Evolutionary conservation across 1,140 invertebrate species (phyloP).

Genomic region (Apis florea): DNA sequence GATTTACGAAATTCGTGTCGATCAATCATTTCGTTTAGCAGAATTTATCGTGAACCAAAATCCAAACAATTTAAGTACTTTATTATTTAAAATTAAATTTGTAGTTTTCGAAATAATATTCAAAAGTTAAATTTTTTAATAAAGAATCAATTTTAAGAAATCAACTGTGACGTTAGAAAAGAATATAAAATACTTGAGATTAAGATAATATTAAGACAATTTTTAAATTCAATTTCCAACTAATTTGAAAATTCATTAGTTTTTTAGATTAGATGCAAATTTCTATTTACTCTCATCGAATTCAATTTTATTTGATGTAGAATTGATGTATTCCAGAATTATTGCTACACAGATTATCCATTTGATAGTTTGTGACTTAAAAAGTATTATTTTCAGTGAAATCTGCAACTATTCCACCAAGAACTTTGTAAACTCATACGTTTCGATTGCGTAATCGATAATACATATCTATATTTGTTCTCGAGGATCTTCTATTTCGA

Average conservation of each 20-base stretch:
- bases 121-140: no score
- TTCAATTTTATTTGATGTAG: background rate
- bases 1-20: background rate
- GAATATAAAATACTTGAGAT: no score
- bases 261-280: background rate
- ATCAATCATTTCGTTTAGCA: no score
- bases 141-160: no score
- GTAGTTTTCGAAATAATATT: no score
- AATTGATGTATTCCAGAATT: background rate
- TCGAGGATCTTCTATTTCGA: background rate
- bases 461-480: background rate
- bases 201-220: no score
- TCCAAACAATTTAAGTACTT: no score
- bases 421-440: conserved; percentile 9
- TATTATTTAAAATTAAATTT: no score
- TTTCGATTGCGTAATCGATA: conserved; percentile 10
- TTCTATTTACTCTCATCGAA: background rate
- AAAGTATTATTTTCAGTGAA: background rate
- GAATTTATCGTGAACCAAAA: no score
- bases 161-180: no score
- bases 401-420: background rate
- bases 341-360: background rate
- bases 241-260: background rate
- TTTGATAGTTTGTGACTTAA: background rate
- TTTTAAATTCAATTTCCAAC: background rate